Evolutionary conservation across 2,888 invertebrate species (phyloP).

Genomic region (Aspidiotus destructor): DNA sequence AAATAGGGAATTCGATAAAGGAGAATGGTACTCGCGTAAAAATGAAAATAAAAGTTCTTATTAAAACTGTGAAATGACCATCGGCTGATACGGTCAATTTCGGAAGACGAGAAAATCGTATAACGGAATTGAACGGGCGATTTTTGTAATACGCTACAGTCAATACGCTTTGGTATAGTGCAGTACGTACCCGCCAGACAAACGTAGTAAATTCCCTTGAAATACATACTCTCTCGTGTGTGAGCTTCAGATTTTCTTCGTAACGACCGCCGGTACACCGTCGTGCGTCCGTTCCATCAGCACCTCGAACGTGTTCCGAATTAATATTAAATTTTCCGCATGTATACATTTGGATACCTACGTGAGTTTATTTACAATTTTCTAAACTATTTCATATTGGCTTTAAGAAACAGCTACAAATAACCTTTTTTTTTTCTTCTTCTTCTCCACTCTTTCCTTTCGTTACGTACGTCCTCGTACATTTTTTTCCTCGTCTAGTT

Average conservation of each 20-base stretch:
- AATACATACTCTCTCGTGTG: background rate
- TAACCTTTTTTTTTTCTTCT: constrained; percentile 5
- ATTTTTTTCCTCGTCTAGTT: background rate
- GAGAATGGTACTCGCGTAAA: too few relatives aligned
- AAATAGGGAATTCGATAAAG: too few relatives aligned
- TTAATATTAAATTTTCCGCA: constrained; percentile 19
- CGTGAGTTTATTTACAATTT: constrained; percentile 16
- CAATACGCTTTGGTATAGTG: too few relatives aligned
- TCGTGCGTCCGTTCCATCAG: constrained; percentile 1
- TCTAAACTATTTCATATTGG: constrained; percentile 14
- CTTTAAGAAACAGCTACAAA: constrained; percentile 14
- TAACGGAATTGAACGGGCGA: constrained; percentile 2
- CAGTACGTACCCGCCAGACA: background rate
- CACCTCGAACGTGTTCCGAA: constrained; percentile 7
- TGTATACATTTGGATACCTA: constrained; percentile 15
- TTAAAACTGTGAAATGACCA: too few relatives aligned
- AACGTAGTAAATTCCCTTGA: background rate
- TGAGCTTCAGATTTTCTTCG: constrained; percentile 3
- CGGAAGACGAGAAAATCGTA: background rate
- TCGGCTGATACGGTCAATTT: too few relatives aligned
- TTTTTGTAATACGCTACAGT: background rate
- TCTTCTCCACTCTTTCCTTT: background rate
- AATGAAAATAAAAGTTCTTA: too few relatives aligned
- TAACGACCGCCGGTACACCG: background rate
- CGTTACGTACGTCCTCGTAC: background rate